These are phyloP conservation scores for Melospiza georgiana DNA, from an alignment of 2,113 vertebrate genomes.

Conservation along the genomic window DNA sequence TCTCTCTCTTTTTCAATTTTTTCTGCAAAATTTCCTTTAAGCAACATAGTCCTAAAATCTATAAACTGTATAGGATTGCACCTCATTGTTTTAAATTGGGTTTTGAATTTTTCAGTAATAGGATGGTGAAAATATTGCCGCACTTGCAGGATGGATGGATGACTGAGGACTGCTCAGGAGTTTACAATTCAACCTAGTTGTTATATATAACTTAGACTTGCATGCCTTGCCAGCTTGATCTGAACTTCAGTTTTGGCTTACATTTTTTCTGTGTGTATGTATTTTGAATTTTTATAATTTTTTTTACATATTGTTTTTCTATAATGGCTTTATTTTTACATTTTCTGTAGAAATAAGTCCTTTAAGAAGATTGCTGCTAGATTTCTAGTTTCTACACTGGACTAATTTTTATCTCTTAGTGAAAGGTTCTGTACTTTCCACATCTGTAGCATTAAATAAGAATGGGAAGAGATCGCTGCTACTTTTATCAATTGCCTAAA, in stretches of 20 bases:
- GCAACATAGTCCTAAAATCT: not conserved
- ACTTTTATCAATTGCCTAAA: not conserved
- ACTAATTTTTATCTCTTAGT: not conserved
- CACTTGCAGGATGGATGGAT: not conserved
- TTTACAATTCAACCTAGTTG: not conserved
- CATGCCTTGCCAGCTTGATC: not conserved
- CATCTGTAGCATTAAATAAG: not conserved
- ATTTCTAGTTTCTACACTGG: not conserved
- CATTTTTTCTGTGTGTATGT: not conserved
- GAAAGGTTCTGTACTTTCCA: not conserved
- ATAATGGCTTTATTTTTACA: not conserved
- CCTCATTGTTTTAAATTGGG: not conserved
- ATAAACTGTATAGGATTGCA: not conserved
- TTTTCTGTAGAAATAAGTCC: not conserved
- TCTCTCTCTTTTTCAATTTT: not conserved
- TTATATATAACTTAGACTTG: not conserved
- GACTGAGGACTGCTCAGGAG: not conserved
- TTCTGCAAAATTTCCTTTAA: not conserved
- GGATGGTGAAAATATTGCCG: not conserved
- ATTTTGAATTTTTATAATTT: not conserved
- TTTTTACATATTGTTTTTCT: not conserved
- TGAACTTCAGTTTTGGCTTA: not conserved
- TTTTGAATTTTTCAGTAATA: not conserved
- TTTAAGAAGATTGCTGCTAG: not conserved
- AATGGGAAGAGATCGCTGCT: not conserved